Evolutionary conservation across 2,888 invertebrate genomes (phyloP), one percentile per base, ranked within the genome.

Genomic region (Euphydryas editha): DNA sequence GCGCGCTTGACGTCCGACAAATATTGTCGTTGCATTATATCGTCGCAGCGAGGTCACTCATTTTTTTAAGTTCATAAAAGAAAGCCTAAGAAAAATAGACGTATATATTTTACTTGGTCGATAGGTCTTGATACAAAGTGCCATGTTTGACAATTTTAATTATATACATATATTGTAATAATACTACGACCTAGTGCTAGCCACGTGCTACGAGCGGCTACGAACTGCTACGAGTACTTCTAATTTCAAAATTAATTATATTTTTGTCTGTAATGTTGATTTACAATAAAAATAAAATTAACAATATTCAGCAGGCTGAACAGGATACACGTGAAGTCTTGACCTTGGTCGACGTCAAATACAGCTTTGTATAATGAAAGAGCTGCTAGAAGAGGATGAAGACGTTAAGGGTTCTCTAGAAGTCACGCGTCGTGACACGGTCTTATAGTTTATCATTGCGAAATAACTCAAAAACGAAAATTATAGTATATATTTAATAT

Each of bases 21-120:
- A 56, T 67, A 59, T 59, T 67, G 55, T 59, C 37, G 47, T 36
- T 59, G 67, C 59, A 67, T 62, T 56, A 59, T 37, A 55, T 37
- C n/a, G n/a, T 17, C n/a, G n/a, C 5, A 17, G 21, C 37, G 21
- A 59, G 49, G 42, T 59, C 58, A 24, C n/a, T n/a, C 49, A 57
- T 56, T 67, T 47, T 62, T 46, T 47, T 67, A 24, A 39, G 18
- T 21, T 47, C 11, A 47, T 47, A 47, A 18, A 13, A 4, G 13
- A 21, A 0, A 47, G 13, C 17, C 13, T 17, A 6, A 46, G 46
- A 17, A 46, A 10, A 2, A 39, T 39, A 39, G 2, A 39, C n/a
- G n/a, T n/a, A n/a, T n/a, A n/a, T n/a, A n/a, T n/a, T n/a, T n/a
- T n/a, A n/a, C n/a, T n/a, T n/a, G n/a, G n/a, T n/a, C n/a, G n/a